Evolutionary conservation across 2,888 invertebrate genomes (phyloP).

Genomic region (Volucella zonaria): DNA sequence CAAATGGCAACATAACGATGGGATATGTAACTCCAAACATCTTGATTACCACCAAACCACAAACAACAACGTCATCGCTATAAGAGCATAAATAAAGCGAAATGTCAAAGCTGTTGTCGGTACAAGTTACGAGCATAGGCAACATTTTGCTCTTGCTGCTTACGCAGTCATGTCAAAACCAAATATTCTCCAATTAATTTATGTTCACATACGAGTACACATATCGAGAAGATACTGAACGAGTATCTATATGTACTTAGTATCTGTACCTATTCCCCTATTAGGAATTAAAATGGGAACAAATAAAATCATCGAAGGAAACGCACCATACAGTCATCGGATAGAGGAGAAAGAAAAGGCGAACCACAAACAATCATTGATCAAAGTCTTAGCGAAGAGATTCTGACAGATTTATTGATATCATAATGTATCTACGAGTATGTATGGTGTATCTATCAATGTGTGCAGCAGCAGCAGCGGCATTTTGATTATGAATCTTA

Average conservation of each 20-base stretch:
- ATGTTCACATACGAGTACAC: slow-evolving; percentile 44
- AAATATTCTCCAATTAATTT: slow-evolving; percentile 70
- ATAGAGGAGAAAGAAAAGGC: slow-evolving; percentile 15
- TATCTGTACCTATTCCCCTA: no score
- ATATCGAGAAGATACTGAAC: slow-evolving; percentile 3
- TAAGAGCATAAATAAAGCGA: slow-evolving; percentile 44
- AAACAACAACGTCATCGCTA: neutral
- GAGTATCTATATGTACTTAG: neutral
- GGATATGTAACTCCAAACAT: neutral
- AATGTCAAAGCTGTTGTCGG: slow-evolving; percentile 48
- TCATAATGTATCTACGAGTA: slow-evolving; percentile 61
- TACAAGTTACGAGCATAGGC: slow-evolving; percentile 42
- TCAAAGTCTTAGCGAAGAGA: slow-evolving; percentile 70
- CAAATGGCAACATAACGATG: no score
- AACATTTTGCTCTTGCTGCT: slow-evolving; percentile 55
- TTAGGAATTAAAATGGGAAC: slow-evolving; percentile 64
- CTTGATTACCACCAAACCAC: neutral
- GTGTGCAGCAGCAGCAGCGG: slow-evolving; percentile 20
- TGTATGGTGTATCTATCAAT: slow-evolving; percentile 14
- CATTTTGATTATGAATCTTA: slow-evolving; percentile 69
- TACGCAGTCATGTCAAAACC: slow-evolving; percentile 53
- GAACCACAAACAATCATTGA: slow-evolving; percentile 68
- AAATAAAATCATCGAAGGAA: slow-evolving; percentile 20
- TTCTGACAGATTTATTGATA: slow-evolving; percentile 74
- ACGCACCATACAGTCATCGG: neutral